Evolutionary conservation across 1,140 invertebrate genomes (phyloP), one percentile per base, ranked within the genome.

Genomic region (Temnothorax curvispinosus): DNA sequence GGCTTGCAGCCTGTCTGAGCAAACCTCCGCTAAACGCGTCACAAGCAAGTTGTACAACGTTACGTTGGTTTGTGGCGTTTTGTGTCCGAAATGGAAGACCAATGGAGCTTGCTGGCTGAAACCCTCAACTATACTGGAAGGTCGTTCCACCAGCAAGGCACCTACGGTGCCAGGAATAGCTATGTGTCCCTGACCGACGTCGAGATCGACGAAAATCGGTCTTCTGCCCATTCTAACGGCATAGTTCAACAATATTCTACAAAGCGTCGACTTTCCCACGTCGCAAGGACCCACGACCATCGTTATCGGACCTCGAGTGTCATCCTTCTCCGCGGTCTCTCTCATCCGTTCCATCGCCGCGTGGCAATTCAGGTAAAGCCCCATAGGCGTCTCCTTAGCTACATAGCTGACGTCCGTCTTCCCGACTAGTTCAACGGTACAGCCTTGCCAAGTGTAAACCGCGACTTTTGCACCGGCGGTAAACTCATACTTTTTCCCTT

Each of bases 381-480:
- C 96, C 99, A 99, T 99, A 6, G 99, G 99, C 0, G 99, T 99
- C 94, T 99, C 99, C 95, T 98, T 99, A 0, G 99, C 98, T 0
- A 99, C 97, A 94, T 99, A 99, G 90, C 97, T 98, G 2, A 99
- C 98, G 95, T 99, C 98, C 27, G 98, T 98, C 94, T 97, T 98
- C 1, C 99, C 99, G 87, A 96, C 96, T 15, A 99, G 92, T 94
- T 98, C 97, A 56, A 99, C 94, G 0, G 97, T 97, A 93, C 99
- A 99, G 2, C 99, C 99, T 94, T 99, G 98, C 97, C 98, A 99
- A 9, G 99, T 99, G 92, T 98, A 99, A 1, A 99, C 97, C 0
- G 99, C 99, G 18, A 99, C 97, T 96, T 99, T 99, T 0, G 98
- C 98, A 3, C 99, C 99, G 7, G 97, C 96, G 35, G 96, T 96